Evolutionary conservation across 2,113 vertebrate species (phyloP), one percentile per base, ranked within the genome.

Genomic region (Boulengeromyrus knoepffleri): DNA sequence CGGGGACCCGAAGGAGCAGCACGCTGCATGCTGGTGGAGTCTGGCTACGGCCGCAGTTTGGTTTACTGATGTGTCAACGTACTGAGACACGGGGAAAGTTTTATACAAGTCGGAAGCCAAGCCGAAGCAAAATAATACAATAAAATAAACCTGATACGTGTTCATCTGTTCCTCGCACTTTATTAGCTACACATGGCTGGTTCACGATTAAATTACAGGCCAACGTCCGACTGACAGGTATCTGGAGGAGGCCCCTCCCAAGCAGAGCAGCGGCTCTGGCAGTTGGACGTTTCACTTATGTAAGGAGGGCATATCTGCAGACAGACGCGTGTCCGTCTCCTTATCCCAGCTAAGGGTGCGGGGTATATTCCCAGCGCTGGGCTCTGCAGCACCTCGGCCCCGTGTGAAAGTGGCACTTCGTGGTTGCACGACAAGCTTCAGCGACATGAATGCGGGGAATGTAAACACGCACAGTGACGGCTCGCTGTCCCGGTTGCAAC

Each of bases 341-440:
- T 70, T 15, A 10, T 89, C 21, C 27, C 50, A 39, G 66, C 92
- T 90, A 89, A 91, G 92, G 93, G 93, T 92, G 90, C 84, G 90
- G 50, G 50, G n/a, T n/a, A 36, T 84, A 42, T 62, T 42, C 12
- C 27, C 47, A n/a, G 36, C 58, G 36, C 39, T 21, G 49, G n/a
- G 39, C 7, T 31, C 13, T 19, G 42, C 70, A 39, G 31, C 2
- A 36, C 70, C 70, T 39, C 8, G 10, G 88, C 19, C 45, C 42
- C 62, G 46, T 66, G 58, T 74, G 88, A 88, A 74, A 88, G n/a
- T 12, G 27, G 45, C 21, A 9, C 24, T 77, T 62, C 49, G 31
- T 46, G 45, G 62, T 31, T 31, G 17, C 52, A 1, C 17, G 52
- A 53, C 52, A 53, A 53, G 17, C 52, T 19, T 42, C 88, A 19